A percentile compares a stretch with the other conserved stretches of the same genome.
These are phyloP conservation scores for Oreochromis mossambicus DNA, from an alignment of 2,797 vertebrate genomes.

Conservation along the genomic window DNA sequence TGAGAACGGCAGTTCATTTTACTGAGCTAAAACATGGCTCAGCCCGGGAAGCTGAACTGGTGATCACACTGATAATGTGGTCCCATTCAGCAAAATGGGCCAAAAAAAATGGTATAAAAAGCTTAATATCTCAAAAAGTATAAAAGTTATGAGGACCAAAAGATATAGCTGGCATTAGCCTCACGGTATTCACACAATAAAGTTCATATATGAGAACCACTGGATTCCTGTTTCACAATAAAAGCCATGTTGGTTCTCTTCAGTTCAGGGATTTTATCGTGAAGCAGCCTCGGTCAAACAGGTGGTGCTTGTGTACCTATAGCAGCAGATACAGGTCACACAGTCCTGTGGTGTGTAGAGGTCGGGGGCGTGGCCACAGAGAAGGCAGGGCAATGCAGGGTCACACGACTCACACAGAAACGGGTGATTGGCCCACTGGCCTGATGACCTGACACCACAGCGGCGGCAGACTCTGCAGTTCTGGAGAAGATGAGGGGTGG, in stretches of 20 bases:
- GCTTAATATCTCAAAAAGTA: no score
- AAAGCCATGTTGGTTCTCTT: neutral
- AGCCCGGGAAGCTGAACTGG: no score
- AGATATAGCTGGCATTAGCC: no score
- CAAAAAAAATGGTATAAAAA: no score
- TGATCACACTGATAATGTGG: no score
- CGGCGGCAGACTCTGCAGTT: slow-evolving; percentile 90
- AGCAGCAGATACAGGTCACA: slow-evolving; percentile 86
- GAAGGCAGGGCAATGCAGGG: slow-evolving; percentile 80
- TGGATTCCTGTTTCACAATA: neutral
- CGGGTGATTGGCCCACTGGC: slow-evolving; percentile 90
- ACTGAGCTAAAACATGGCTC: no score
- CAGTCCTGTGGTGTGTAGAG: slow-evolving; percentile 79
- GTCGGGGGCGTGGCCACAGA: slow-evolving; percentile 82
- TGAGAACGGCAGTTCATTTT: no score
- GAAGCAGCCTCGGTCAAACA: neutral
- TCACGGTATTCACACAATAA: no score
- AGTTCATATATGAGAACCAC: neutral
- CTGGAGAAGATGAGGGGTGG: slow-evolving; percentile 58
- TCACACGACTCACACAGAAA: slow-evolving; percentile 88
- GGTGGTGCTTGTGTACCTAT: slow-evolving; percentile 76
- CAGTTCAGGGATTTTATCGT: neutral
- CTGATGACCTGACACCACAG: slow-evolving; percentile 85
- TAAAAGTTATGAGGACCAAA: no score
- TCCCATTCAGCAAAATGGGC: no score